Evolutionary conservation across 2,888 invertebrate species (phyloP), one percentile per base, ranked within the genome.

Genomic region (Yponomeuta cagnagella): DNA sequence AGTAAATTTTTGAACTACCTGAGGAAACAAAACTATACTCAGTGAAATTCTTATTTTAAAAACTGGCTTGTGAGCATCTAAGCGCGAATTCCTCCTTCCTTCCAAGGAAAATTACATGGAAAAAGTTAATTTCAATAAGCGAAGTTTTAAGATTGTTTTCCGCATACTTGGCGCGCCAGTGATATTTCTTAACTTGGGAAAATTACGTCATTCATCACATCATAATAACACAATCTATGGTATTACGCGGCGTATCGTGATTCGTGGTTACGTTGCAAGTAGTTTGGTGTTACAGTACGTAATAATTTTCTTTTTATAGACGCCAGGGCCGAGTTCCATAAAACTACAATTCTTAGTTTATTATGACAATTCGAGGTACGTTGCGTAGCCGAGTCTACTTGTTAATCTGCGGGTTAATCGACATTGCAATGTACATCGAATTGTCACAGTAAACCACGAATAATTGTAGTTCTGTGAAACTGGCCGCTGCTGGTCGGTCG

Each of bases 201-300:
- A 58, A 58, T 58, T 58, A 58, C 52, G 15, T 58, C 52, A 58
- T 58, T 15, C 52, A 58, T 58, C 52, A 58, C 52, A 15, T 9
- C 52, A 58, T 58, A 58, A 58, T 58, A 58, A 58, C 52, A 58
- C 12, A 58, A 58, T 58, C 52, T 58, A 58, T 58, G 52, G 52
- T 15, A 15, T 58, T 58, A 58, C 52, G 52, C 5, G 52, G 52
- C 52, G 12, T 15, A 15, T 58, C 52, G 52, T 15, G 12, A 58
- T 15, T 58, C 52, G 52, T 15, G 52, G 52, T 58, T 58, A 58
- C 52, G 52, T 15, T 58, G 15, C 52, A 58, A 15, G 52, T 58
- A 2, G 15, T 58, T 58, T 58, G 12, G 52, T 58, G 15, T 58
- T 15, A 58, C 8, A 58, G 52, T 58, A 15, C 43, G 43, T 58